Evolutionary conservation across 2,113 vertebrate species (phyloP).

Genomic region (Tupaia chinensis): DNA sequence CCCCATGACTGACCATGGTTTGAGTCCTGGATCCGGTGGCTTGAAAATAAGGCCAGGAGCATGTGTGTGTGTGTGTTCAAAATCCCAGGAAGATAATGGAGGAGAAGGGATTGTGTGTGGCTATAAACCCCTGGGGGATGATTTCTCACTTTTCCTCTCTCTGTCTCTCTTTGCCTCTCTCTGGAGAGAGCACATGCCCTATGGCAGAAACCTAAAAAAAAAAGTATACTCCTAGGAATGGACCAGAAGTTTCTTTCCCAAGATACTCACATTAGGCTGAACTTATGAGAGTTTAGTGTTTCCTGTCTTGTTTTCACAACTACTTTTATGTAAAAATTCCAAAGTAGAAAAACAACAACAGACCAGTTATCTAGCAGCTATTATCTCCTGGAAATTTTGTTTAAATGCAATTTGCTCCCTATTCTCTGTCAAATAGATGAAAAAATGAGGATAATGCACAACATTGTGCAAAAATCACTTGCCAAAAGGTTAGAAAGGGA

Average conservation of each 20-base stretch:
- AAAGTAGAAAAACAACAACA: slow-evolving; percentile 37
- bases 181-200: too few relatives aligned
- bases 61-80: too few relatives aligned
- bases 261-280: neutral
- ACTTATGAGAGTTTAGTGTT: neutral
- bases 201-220: too few relatives aligned
- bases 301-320: slow-evolving; percentile 45
- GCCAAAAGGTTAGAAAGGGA: neutral
- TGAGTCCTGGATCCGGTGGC: too few relatives aligned
- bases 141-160: too few relatives aligned
- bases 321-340: neutral
- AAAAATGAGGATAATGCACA: neutral
- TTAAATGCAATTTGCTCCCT: slow-evolving; percentile 53
- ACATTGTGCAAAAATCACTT: slow-evolving; percentile 10
- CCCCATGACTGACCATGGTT: too few relatives aligned
- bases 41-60: too few relatives aligned
- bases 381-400: slow-evolving; percentile 27
- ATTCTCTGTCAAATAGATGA: slow-evolving; percentile 26
- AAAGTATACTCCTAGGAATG: too few relatives aligned
- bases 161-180: too few relatives aligned
- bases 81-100: too few relatives aligned
- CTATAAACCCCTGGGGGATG: too few relatives aligned
- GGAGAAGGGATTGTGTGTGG: too few relatives aligned
- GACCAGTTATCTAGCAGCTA: slow-evolving; percentile 33
- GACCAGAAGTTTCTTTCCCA: neutral